Percentiles rank a stretch among this genome's conserved stretches.
phyloP scores from a whole-genome alignment of 2,113 vertebrate species.

The Fregata magnificens region DNA sequence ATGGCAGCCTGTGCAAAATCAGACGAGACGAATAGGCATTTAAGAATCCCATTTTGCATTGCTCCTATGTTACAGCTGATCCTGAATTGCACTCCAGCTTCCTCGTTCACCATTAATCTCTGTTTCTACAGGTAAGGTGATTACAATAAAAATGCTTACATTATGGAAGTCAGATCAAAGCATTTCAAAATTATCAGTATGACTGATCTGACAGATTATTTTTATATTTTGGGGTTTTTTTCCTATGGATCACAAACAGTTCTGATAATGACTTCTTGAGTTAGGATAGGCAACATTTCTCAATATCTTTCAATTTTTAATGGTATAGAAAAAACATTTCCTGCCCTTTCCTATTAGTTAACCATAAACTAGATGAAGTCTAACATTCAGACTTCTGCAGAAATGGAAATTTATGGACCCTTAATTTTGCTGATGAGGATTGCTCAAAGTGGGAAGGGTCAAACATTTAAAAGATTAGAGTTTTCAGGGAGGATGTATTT shows the following conservation, averaged over 20 bases:
- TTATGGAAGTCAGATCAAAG: not conserved
- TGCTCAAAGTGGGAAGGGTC: not conserved
- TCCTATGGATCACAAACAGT: not conserved
- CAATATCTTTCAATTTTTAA: not conserved
- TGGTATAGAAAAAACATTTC: not conserved
- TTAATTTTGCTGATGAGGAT: not conserved
- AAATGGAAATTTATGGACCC: not conserved
- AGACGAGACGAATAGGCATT: not conserved
- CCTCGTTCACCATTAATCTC: not conserved
- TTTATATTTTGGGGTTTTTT: not conserved
- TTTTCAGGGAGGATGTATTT: not conserved
- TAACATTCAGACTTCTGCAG: not conserved
- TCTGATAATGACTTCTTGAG: not conserved
- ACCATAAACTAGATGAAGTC: not conserved
- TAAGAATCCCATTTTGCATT: not conserved
- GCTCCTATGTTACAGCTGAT: not conserved
- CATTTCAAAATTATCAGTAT: not conserved
- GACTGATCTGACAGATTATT: not conserved
- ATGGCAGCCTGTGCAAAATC: not conserved
- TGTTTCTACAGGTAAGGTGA: not conserved
- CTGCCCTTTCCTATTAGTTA: not conserved
- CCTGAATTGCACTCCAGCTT: not conserved
- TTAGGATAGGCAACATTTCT: not conserved
- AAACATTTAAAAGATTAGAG: not conserved
- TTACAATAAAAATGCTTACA: not conserved